Conservation (phyloP, 1,140 invertebrate species). For the Phthorimaea operculella region DNA sequence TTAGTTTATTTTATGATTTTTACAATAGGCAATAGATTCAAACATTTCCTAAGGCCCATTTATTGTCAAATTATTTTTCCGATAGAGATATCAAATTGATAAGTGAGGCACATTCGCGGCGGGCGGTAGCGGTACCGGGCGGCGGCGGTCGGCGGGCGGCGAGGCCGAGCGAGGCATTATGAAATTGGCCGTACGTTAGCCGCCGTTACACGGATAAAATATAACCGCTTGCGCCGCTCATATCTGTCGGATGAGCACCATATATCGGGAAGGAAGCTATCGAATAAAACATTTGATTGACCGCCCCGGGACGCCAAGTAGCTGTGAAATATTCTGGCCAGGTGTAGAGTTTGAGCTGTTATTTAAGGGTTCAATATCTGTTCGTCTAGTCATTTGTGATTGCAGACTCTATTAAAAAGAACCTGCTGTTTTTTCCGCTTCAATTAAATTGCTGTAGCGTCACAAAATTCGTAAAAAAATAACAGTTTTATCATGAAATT, state of each 20-base stretch:
- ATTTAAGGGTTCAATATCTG: no score
- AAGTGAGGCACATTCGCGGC: constrained; percentile 61
- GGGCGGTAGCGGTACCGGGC: constrained; percentile 22
- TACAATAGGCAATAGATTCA: no score
- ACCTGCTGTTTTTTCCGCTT: no score
- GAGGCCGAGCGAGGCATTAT: constrained; percentile 57
- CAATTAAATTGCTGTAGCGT: no score
- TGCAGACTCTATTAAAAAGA: no score
- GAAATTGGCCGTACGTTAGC: constrained; percentile 67
- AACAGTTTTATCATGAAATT: no score
- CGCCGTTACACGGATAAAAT: constrained; percentile 66
- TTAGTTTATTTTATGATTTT: no score
- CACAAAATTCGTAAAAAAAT: no score
- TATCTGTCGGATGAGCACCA: constrained; percentile 49
- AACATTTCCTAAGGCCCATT: no score
- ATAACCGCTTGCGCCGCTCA: constrained; percentile 55
- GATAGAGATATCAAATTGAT: constrained; percentile 66
- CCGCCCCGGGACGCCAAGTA: not conserved
- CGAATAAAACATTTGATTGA: not conserved
- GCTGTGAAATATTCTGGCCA: not conserved
- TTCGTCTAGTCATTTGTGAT: no score
- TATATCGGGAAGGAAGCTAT: not conserved
- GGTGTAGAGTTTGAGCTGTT: no score
- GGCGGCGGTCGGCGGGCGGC: constrained; percentile 19
- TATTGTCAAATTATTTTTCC: constrained; percentile 48